Base-by-base conservation (phyloP, 1,140 invertebrate genomes). In the Pseudomyrmex concolor region DNA sequence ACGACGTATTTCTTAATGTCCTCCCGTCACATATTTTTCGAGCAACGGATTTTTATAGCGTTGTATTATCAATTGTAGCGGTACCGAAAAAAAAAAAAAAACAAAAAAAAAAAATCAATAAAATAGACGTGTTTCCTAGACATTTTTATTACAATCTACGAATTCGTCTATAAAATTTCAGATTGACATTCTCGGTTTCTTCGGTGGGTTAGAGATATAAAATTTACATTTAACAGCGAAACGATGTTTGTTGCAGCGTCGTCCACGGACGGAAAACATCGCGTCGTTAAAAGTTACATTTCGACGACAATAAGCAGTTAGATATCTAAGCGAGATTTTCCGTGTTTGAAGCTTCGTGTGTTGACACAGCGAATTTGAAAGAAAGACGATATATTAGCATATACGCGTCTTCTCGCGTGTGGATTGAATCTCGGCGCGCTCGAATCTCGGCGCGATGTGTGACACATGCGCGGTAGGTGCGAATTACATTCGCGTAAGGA, bases 61-160 rank as follows among this genome's bases (percentile, higher is more conserved):
- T 48, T 15, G 15, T 0, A 34, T 70, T 67, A 19, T 71, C 66
- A 71, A 71, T 48, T 50, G 1, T 34, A 67, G 15, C 22, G 54
- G 15, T 15, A 48, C 22, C 19, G 13, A 59, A 70, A 48, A 2
- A n/a, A n/a, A 19, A 22, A 1, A 22, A 22, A 22, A 22, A 22
- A 22, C 0, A 22, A 22, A 1, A 22, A 60, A 60, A 70, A 43
- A 80, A 80, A 70, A 34, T 5, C 34, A 34, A 34, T 34, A 59
- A 59, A 59, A 71, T 59, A 9, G 17, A 34, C 34, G 5, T 34
- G 34, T 34, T 0, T 34, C 7, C 34, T 34, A 34, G 5, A 34
- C n/a, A n/a, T 34, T 34, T 7, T 34, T 34, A 7, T 34, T 7
- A 34, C 34, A 34, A 34, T 34, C 34, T 5, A 34, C 34, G 34